phyloP scores from a whole-genome alignment of 2,113 vertebrate species.

The Otis tarda region DNA sequence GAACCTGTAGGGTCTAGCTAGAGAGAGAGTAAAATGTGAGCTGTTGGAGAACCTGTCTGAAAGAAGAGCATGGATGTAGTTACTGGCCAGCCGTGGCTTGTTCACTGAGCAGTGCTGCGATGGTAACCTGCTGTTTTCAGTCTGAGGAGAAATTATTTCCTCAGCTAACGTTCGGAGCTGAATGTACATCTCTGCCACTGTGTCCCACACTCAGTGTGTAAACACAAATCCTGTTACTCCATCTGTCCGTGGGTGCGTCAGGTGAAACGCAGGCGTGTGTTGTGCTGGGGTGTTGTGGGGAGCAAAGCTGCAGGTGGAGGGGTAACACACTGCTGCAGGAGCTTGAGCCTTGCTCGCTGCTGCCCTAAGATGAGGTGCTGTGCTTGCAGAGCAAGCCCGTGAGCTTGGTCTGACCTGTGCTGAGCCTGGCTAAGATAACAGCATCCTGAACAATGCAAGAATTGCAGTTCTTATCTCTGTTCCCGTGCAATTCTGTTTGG shows the following conservation, averaged over 20 bases:
- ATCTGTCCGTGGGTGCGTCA: rapidly evolving
- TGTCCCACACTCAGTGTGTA: not conserved
- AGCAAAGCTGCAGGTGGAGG: not conserved
- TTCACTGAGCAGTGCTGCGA: not conserved
- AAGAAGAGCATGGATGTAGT: not conserved
- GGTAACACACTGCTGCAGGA: not conserved
- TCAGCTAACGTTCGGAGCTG: not conserved
- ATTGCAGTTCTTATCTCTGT: not conserved
- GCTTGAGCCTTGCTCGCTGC: not conserved
- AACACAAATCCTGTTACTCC: not conserved
- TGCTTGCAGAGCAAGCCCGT: not conserved
- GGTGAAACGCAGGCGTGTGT: not conserved
- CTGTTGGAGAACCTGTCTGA: not conserved
- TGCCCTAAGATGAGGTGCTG: not conserved
- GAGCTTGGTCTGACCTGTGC: not conserved
- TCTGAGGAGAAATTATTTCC: not conserved
- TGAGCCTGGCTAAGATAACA: not conserved
- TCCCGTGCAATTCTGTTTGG: not conserved
- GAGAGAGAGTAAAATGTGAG: not conserved
- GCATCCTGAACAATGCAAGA: too few species aligned
- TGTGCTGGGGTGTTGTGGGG: not conserved
- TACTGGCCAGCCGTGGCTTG: not conserved
- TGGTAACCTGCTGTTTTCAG: not conserved
- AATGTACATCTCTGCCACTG: rapidly evolving
- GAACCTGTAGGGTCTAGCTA: not conserved